These are phyloP conservation scores for Danaus chrysippus DNA, from an alignment of 2,888 invertebrate species.

Conservation along the genomic window DNA sequence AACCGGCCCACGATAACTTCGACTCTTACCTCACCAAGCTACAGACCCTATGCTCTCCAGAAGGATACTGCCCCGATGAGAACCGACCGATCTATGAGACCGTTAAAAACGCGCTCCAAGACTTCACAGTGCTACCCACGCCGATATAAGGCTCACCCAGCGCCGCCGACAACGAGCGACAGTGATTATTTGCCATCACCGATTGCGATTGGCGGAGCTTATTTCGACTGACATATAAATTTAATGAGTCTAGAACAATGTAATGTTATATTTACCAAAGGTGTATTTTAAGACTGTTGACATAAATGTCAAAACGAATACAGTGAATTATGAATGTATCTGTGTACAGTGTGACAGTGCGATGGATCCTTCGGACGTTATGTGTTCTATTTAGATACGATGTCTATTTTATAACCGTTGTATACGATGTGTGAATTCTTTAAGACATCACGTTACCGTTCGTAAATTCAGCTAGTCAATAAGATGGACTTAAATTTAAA, in stretches of 20 bases:
- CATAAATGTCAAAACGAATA: slow-evolving; percentile 30
- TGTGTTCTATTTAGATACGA: slow-evolving; percentile 63
- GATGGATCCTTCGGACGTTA: slow-evolving; percentile 37
- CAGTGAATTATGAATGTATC: slow-evolving; percentile 34
- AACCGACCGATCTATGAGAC: slow-evolving; percentile 93
- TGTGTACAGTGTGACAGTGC: slow-evolving; percentile 40
- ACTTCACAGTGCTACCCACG: slow-evolving; percentile 93
- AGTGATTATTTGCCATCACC: slow-evolving; percentile 47
- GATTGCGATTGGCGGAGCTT: slow-evolving; percentile 63
- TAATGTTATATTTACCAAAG: slow-evolving; percentile 47
- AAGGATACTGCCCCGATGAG: slow-evolving; percentile 89
- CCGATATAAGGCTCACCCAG: slow-evolving; percentile 86
- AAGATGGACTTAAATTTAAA: slow-evolving; percentile 65
- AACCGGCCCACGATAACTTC: slow-evolving; percentile 92
- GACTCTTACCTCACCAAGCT: slow-evolving; percentile 95
- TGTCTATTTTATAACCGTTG: slow-evolving; percentile 75
- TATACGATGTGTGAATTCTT: slow-evolving; percentile 76
- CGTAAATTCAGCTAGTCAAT: slow-evolving; percentile 61
- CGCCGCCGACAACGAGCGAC: slow-evolving; percentile 73
- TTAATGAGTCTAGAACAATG: slow-evolving; percentile 25
- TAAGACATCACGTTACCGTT: slow-evolving; percentile 63
- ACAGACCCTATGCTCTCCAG: slow-evolving; percentile 92
- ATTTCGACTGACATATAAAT: slow-evolving; percentile 33
- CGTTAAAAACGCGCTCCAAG: slow-evolving; percentile 94
- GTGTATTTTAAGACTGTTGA: slow-evolving; percentile 39